Evolutionary conservation across 2,888 invertebrate species (phyloP), one percentile per base, ranked within the genome.

Genomic region (Fabriciana adippe): DNA sequence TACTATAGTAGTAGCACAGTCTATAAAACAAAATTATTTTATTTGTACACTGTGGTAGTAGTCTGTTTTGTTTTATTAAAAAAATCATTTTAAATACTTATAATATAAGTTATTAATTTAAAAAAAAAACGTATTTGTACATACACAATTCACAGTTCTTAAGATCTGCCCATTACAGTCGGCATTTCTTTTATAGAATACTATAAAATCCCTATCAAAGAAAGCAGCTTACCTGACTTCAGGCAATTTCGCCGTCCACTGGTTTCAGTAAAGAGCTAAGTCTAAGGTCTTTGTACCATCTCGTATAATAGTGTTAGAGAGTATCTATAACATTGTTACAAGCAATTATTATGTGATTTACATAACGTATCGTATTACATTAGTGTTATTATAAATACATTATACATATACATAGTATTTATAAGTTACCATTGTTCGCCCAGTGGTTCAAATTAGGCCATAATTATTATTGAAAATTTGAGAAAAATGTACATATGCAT

Each of bases 161-260:
- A 57, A 41, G 59, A 68, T 71, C 61, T 57, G 65, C 53, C 55
- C 64, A 69, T 67, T 68, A 70, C 68, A 73, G 66, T 67, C 55
- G 66, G 65, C 66, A 74, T 75, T 74, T 72, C 73, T 73, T 71
- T 72, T 66, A 55, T 67, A 64, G 60, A 67, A 66, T 72, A 57
- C 72, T 68, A 72, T 74, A 74, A 77, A 75, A 73, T 68, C 74
- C 67, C 71, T 86, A 86, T 86, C 88, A 88, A 88, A 90, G 89
- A 86, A 88, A 90, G 86, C 88, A 84, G 88, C 87, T 91, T 91
- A 89, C 89, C 87, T 89, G 85, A 82, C 84, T 87, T 76, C 83
- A 81, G 89, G 89, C 88, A 92, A 92, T 92, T 92, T 92, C 89
- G 84, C 86, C 81, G 90, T 90, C 90, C 90, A 86, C 86, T 90